These are phyloP conservation scores for Connochaetes taurinus DNA, from an alignment of 2,113 vertebrate genomes.

Conservation along the genomic window DNA sequence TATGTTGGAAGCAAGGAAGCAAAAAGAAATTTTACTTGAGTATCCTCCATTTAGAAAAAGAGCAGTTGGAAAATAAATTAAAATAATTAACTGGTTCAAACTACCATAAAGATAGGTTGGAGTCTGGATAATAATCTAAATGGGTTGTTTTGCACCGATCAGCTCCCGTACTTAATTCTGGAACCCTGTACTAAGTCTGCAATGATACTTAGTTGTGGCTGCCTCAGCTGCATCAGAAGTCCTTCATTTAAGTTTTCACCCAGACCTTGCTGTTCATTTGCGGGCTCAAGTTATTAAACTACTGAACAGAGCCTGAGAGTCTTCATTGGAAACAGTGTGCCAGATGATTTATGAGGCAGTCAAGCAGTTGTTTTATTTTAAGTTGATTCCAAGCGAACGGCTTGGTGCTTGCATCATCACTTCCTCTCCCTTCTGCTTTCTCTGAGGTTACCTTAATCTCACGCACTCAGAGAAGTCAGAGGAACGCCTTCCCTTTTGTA, in stretches of 20 bases:
- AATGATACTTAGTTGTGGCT: background rate
- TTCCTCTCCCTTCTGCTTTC: background rate
- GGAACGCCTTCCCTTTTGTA: background rate
- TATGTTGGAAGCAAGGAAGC: background rate
- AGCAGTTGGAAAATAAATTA: background rate
- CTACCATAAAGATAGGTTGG: background rate
- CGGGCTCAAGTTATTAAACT: background rate
- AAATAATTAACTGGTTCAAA: background rate
- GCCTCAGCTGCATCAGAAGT: background rate
- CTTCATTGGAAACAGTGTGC: background rate
- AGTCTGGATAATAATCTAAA: background rate
- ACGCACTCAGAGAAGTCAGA: background rate
- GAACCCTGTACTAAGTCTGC: background rate
- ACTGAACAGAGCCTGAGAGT: background rate
- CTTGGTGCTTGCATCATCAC: background rate
- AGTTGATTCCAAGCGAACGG: background rate
- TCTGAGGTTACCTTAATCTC: background rate
- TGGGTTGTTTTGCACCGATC: no score
- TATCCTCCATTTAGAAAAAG: background rate
- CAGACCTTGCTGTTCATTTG: background rate
- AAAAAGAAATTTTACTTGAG: background rate
- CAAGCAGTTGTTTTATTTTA: background rate
- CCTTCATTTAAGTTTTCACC: background rate
- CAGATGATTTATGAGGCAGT: slow-evolving; percentile 7
- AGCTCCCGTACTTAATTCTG: background rate